These are phyloP conservation scores for Pseudopipra pipra DNA, from an alignment of 2,113 vertebrate species.

Conservation along the genomic window DNA sequence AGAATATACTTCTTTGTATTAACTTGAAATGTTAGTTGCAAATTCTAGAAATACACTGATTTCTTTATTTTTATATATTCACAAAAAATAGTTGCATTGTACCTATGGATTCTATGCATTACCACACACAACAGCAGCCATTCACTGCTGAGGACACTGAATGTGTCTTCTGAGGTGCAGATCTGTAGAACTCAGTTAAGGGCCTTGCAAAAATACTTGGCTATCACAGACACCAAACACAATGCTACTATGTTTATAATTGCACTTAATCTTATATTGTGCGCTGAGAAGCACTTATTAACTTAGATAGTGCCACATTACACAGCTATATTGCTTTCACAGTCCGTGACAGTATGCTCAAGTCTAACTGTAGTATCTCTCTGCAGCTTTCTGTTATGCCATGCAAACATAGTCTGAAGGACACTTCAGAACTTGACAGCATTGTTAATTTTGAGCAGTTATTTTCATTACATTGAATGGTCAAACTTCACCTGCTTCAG, in stretches of 20 bases:
- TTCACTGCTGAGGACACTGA: not conserved
- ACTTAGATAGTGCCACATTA: not conserved
- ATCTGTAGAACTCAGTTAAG: not conserved
- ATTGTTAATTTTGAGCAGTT: not conserved
- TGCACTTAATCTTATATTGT: not conserved
- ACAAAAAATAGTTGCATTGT: not conserved
- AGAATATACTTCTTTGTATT: not conserved
- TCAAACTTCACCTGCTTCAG: not conserved
- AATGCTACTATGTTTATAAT: not conserved
- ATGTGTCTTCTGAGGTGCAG: not conserved
- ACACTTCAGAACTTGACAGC: not conserved
- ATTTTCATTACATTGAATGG: not conserved
- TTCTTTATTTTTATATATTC: not conserved
- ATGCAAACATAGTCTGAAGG: not conserved
- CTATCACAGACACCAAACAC: not conserved
- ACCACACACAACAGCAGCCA: not conserved
- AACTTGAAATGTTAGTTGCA: not conserved
- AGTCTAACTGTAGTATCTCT: not conserved
- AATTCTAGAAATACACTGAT: not conserved
- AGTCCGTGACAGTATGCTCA: fast-evolving
- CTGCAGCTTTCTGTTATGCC: not conserved
- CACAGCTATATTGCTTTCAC: not conserved
- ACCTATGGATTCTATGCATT: not conserved
- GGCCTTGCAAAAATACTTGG: not conserved
- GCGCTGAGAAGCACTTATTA: not conserved